Evolutionary conservation across 1,140 invertebrate species (phyloP).

Genomic region (Heliconius himera): DNA sequence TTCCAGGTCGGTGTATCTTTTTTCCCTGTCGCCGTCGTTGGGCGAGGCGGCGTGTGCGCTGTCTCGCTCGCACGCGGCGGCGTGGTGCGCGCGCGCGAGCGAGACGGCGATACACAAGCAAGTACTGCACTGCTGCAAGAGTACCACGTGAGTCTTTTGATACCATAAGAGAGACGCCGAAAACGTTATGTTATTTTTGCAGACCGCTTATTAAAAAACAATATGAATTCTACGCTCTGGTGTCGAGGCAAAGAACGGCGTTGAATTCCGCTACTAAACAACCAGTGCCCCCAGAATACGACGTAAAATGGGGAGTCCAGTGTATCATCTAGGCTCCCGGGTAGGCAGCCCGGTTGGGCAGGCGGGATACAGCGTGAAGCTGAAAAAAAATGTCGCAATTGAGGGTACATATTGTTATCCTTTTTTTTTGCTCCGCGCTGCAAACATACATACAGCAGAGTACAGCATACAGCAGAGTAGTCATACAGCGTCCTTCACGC

Average conservation of each 20-base stretch:
- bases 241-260: not conserved
- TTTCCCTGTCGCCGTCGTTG: not conserved
- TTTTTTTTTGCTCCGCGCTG: too few relatives aligned
- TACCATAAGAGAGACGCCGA: not conserved
- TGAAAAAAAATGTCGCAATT: too few relatives aligned
- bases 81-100: slow-evolving; percentile 50
- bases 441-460: too few relatives aligned
- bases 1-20: slow-evolving; percentile 20
- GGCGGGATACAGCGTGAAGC: too few relatives aligned
- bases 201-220: not conserved
- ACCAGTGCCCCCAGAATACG: too few relatives aligned
- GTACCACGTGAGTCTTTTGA: slow-evolving; percentile 40
- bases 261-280: too few relatives aligned
- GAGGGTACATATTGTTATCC: too few relatives aligned
- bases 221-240: not conserved
- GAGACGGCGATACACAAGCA: slow-evolving; percentile 41
- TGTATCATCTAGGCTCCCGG: too few relatives aligned
- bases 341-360: too few relatives aligned
- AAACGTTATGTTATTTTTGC: not conserved
- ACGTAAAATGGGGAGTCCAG: too few relatives aligned
- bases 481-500: too few relatives aligned
- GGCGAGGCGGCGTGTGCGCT: not conserved
- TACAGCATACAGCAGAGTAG: too few relatives aligned
- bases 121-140: slow-evolving; percentile 43
- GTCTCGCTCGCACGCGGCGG: slow-evolving; percentile 48